These are phyloP conservation scores for Helicoverpa armigera DNA, from an alignment of 1,140 invertebrate species.

Conservation along the genomic window DNA sequence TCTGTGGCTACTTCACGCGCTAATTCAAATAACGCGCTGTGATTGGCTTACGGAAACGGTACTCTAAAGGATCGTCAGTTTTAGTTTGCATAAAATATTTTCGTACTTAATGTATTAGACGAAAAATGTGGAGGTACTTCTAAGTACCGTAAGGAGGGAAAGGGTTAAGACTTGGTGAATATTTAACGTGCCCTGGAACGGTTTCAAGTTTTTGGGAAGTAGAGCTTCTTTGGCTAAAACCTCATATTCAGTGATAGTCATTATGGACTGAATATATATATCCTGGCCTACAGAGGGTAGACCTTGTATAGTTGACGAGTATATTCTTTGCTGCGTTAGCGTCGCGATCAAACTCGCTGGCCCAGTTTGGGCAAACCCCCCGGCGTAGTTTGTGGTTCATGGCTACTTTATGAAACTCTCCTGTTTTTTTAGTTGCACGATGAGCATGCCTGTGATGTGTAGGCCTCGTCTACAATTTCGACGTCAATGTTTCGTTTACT, in stretches of 20 bases:
- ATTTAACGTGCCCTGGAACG: neutral
- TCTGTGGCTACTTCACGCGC: too few relatives aligned
- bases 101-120: constrained; percentile 57
- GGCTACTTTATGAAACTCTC: neutral
- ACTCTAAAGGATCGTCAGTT: too few relatives aligned
- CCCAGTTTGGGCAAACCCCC: neutral
- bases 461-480: neutral
- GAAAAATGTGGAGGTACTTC: constrained; percentile 61
- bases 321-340: neutral
- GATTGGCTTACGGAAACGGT: too few relatives aligned
- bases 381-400: neutral
- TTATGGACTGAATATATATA: neutral
- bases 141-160: constrained; percentile 55
- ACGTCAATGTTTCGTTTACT: neutral
- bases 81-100: constrained; percentile 51
- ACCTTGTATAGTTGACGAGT: neutral
- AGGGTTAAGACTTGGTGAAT: neutral
- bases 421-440: neutral
- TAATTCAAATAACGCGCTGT: too few relatives aligned
- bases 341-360: neutral
- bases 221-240: constrained; percentile 11
- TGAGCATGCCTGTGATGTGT: neutral
- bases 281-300: neutral
- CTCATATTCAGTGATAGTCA: neutral
- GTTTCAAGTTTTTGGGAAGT: constrained; percentile 8